Conservation (phyloP, 2,888 invertebrate genomes). For the Ametastegia equiseti region DNA sequence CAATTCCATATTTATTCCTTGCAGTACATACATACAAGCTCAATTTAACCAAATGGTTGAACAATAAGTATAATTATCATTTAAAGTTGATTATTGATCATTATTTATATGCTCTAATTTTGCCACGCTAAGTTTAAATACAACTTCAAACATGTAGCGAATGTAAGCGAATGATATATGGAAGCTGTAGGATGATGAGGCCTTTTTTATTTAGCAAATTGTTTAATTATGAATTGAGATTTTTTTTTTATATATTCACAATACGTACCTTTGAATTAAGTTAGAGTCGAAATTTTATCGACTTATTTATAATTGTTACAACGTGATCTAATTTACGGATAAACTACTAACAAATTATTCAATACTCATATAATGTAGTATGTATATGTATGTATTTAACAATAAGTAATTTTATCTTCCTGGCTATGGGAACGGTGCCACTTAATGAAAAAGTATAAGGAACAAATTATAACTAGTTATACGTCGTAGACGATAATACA, state of each 20-base stretch:
- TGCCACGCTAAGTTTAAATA: not conserved
- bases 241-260: not conserved
- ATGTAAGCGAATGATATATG: not conserved
- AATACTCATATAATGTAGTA: no score
- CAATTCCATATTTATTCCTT: not conserved
- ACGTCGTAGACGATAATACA: conserved; percentile 4
- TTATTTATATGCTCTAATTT: not conserved
- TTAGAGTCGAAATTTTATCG: not conserved
- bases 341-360: not conserved
- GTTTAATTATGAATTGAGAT: not conserved
- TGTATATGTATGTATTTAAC: not conserved
- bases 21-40: not conserved
- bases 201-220: not conserved
- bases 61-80: not conserved
- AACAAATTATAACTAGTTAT: conserved; percentile 16
- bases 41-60: not conserved
- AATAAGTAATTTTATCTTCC: not conserved
- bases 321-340: not conserved
- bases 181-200: not conserved
- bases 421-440: conserved; percentile 7
- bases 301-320: not conserved
- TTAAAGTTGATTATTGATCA: conserved; percentile 1
- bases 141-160: not conserved
- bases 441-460: not conserved
- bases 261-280: not conserved